Evolutionary conservation across 2,797 vertebrate species (phyloP).

Genomic region (Syngnathus rostellatus): DNA sequence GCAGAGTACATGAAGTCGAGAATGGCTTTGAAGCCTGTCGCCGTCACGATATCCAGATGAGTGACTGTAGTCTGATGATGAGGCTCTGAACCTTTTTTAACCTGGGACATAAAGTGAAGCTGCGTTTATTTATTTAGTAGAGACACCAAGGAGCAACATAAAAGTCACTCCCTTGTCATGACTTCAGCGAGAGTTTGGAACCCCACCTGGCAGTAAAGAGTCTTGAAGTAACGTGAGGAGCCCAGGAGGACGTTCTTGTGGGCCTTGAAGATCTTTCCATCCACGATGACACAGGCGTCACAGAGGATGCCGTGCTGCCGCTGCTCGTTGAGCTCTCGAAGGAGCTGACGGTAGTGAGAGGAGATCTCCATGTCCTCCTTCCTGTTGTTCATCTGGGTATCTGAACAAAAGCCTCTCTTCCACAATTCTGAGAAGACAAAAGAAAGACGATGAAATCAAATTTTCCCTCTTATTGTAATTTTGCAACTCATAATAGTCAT

Average conservation of each 20-base stretch:
- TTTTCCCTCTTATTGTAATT: no score
- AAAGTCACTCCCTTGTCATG: background rate
- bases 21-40: constrained; percentile 95
- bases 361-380: constrained; percentile 99
- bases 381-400: constrained; percentile 91
- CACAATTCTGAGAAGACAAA: constrained; percentile 51
- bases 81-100: constrained; percentile 78
- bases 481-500: background rate
- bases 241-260: constrained; percentile 95
- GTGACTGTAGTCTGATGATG: constrained; percentile 87
- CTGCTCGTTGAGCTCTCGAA: constrained; percentile 94
- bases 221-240: constrained; percentile 97
- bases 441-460: background rate
- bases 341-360: constrained; percentile 94
- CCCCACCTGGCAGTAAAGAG: constrained; percentile 90
- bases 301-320: constrained; percentile 94
- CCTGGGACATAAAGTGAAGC: constrained; percentile 65
- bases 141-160: background rate
- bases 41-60: constrained; percentile 94
- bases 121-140: background rate
- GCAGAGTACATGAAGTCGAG: constrained; percentile 99
- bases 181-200: constrained; percentile 26
- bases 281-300: constrained; percentile 90
- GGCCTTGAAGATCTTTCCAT: constrained; percentile 95
- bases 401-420: constrained; percentile 71